A percentile compares a stretch with the other conserved stretches of the same genome.
Conservation (phyloP, 1,140 invertebrate species). For the Rhizoglyphus robini region DNA sequence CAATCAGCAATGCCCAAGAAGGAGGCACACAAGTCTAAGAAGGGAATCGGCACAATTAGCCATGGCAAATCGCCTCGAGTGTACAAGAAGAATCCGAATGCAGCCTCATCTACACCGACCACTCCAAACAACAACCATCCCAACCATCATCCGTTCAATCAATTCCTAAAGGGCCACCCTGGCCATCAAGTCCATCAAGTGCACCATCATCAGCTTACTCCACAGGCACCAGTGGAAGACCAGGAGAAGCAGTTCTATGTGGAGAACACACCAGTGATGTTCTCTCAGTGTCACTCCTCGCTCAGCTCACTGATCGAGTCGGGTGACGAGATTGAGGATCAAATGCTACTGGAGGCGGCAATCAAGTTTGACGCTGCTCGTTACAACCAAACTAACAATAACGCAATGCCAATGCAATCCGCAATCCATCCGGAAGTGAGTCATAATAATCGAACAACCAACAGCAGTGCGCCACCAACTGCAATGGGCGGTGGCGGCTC, state of each 20-base stretch:
- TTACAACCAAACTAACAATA: not conserved
- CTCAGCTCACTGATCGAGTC: conserved; percentile 3
- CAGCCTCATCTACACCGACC: not conserved
- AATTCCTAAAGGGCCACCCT: not conserved
- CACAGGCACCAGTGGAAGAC: too few species aligned
- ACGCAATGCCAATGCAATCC: not conserved
- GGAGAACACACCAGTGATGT: conserved; percentile 9
- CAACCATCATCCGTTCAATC: not conserved
- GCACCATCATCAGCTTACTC: too few species aligned
- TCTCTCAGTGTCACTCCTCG: conserved; percentile 13
- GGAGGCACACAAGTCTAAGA: too few species aligned
- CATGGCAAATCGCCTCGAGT: not conserved
- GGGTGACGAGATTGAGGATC: not conserved
- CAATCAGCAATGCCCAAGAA: not conserved
- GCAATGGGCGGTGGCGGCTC: not conserved
- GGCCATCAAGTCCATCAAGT: not conserved
- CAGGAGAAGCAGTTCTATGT: too few species aligned
- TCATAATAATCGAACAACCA: too few species aligned
- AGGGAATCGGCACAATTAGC: not conserved
- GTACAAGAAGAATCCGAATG: not conserved
- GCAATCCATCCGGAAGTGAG: not conserved
- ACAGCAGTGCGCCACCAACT: not conserved
- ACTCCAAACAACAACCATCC: not conserved
- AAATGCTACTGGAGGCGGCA: not conserved
- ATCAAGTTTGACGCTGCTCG: not conserved